These are phyloP conservation scores for Dermochelys coriacea DNA, from an alignment of 2,797 vertebrate species.

Conservation along the genomic window DNA sequence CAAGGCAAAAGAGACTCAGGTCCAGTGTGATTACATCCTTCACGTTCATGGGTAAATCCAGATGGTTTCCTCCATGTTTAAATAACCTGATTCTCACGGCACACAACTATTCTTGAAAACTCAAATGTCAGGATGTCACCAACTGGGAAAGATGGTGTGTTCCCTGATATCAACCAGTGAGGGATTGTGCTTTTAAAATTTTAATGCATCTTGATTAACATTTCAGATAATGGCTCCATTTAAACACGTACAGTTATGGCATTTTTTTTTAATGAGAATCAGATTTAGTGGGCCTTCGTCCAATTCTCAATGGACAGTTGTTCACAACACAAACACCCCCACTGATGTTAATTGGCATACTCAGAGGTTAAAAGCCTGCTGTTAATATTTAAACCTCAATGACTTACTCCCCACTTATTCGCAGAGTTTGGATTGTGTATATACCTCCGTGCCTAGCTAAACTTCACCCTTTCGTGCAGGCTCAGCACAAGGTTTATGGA, in stretches of 20 bases:
- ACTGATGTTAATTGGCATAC: not conserved
- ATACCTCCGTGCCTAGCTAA: not conserved
- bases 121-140: not conserved
- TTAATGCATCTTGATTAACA: not conserved
- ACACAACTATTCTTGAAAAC: not conserved
- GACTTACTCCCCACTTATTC: not conserved
- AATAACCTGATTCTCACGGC: not conserved
- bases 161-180: not conserved
- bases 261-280: not conserved
- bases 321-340: fast-evolving
- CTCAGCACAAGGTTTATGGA: not conserved
- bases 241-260: not conserved
- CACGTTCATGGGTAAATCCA: not conserved
- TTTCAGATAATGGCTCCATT: not conserved
- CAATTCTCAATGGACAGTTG: not conserved
- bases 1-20: not conserved
- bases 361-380: fast-evolving
- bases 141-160: not conserved
- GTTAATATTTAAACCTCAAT: not conserved
- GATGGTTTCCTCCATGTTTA: not conserved
- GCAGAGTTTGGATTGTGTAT: not conserved
- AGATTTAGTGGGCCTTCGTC: not conserved
- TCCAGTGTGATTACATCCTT: not conserved
- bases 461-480: too few relatives aligned
- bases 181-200: not conserved